Base-by-base conservation (phyloP, 2,113 vertebrate genomes). In the Percopsis transmontana region DNA sequence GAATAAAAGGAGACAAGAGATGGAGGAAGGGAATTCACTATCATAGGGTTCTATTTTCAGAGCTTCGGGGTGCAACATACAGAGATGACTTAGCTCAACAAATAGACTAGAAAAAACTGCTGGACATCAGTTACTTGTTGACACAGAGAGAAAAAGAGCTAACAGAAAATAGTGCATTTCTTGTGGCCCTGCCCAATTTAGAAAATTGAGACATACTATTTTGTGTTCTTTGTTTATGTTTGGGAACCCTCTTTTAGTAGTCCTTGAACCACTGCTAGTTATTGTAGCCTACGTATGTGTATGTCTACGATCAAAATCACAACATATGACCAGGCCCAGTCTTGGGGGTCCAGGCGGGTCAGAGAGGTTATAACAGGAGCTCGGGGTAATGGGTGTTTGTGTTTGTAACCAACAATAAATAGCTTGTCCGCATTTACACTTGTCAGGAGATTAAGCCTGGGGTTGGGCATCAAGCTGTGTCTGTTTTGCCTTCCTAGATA, bases 401-500 rank as follows among this genome's bases (percentile, higher is more conserved):
- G 45, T 3, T 33, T 33, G 27, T 61, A 76, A 48, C 74, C 58
- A 68, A 84, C 75, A 71, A 77, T 81, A 77, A 86, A 82, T 68
- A 68, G 76, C 73, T 80, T 51, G 68, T 87, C 62, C 77, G 42
- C 77, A 62, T 84, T 77, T 86, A 72, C 72, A 82, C 85, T 89
- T 82, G 80, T 90, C 80, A 76, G 65, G 69, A 68, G 3, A 83
- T 85, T 81, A 79, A 79, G 73, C 85, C 72, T 55, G 74, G 68
- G 63, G 84, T 71, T 76, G n/a, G 39, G 72, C 62, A 80, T 84
- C 86, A 85, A 62, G 80, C 86, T 86, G 86, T 33, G 81, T 76
- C 87, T 85, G 80, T 88, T 88, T 90, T 88, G 82, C 80, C 71
- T 85, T 80, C 74, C 58, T 61, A 56, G 59, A 72, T 79, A 60